A percentile compares a stretch with the other conserved stretches of the same genome.
Evolutionary conservation across 2,888 invertebrate species (phyloP).

Genomic region (Sphaeridia pumilis): DNA sequence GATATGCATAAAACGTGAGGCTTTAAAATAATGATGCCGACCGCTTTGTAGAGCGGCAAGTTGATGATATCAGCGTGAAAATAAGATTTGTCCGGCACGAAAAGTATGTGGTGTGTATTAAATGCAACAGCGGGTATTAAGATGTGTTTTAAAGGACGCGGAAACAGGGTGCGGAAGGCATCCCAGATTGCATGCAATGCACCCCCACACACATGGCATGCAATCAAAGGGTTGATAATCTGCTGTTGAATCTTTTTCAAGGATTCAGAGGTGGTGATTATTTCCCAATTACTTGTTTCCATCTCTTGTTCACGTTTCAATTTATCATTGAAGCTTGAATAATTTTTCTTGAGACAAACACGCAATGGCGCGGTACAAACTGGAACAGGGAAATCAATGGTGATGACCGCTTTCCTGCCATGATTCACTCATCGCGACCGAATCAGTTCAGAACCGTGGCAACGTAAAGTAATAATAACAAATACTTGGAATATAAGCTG

Average conservation of each 20-base stretch:
- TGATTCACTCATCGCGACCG: neutral
- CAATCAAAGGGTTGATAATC: neutral
- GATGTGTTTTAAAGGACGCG: neutral
- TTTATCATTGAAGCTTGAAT: conserved; percentile 7
- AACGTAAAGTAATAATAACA: too few relatives aligned
- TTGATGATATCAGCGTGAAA: neutral
- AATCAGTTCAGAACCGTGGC: too few relatives aligned
- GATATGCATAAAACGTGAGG: too few relatives aligned
- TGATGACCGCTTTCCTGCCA: neutral
- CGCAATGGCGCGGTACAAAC: neutral
- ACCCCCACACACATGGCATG: neutral
- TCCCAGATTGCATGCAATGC: neutral
- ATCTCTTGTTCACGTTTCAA: neutral
- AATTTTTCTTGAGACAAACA: neutral
- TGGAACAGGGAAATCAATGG: neutral
- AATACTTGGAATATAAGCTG: too few relatives aligned
- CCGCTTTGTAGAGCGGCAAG: too few relatives aligned
- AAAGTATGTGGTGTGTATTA: neutral
- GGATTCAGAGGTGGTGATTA: conserved; percentile 10
- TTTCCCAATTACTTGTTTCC: conserved; percentile 2
- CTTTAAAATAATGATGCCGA: too few relatives aligned
- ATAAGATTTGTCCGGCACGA: neutral
- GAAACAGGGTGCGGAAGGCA: neutral
- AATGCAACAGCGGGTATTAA: too few relatives aligned
- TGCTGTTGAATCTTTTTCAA: conserved; percentile 1